Evolutionary conservation across 2,888 invertebrate genomes (phyloP).

Genomic region (Gymnosoma rotundatum): DNA sequence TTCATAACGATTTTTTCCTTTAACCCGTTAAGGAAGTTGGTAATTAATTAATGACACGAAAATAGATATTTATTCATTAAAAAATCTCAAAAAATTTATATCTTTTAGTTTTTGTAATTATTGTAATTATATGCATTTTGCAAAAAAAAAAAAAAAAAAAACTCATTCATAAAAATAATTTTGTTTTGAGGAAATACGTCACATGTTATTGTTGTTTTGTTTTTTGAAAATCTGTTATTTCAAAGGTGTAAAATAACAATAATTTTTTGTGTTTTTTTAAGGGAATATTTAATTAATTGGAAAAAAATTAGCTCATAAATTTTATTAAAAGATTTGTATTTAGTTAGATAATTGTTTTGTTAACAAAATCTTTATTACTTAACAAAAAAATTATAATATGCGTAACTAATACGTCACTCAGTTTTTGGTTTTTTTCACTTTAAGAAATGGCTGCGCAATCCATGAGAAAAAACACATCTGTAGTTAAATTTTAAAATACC

Average conservation of each 20-base stretch:
- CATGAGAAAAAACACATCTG: no score
- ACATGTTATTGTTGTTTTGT: slow-evolving; percentile 47
- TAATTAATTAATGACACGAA: slow-evolving; percentile 33
- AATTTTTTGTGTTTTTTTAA: no score
- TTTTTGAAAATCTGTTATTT: slow-evolving; percentile 18
- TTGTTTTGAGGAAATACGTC: slow-evolving; percentile 53
- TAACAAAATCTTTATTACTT: no score
- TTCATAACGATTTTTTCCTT: neutral
- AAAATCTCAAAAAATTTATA: neutral
- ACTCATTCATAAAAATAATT: slow-evolving; percentile 48
- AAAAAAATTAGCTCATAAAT: neutral
- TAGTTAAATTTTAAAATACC: no score
- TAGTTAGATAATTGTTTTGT: neutral
- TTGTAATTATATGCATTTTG: slow-evolving; percentile 6
- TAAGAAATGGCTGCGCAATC: no score
- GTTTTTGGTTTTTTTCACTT: no score
- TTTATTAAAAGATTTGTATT: neutral
- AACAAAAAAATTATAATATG: no score
- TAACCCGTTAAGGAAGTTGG: slow-evolving; percentile 42
- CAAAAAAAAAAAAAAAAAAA: slow-evolving; percentile 19
- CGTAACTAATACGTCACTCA: no score
- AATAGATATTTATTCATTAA: slow-evolving; percentile 8
- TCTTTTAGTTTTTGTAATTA: neutral
- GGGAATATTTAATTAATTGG: slow-evolving; percentile 33
- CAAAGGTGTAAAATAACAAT: slow-evolving; percentile 50